Evolutionary conservation across 2,888 invertebrate genomes (phyloP).

Genomic region (Dolichomitus sp.): DNA sequence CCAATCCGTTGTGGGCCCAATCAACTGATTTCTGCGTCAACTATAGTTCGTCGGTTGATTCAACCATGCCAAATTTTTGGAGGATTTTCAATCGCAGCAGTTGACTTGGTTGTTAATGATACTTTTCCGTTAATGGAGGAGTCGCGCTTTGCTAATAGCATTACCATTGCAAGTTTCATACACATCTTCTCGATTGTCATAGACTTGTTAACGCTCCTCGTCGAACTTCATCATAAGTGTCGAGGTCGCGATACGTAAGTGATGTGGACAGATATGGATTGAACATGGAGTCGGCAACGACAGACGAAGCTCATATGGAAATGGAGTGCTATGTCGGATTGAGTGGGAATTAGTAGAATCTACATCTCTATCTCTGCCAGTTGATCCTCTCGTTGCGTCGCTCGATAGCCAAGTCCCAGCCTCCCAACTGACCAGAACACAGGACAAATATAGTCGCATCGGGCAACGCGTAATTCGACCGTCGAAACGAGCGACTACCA

Average conservation of each 20-base stretch:
- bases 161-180: too few relatives aligned
- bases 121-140: too few relatives aligned
- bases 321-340: constrained; percentile 1
- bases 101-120: too few relatives aligned
- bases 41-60: too few relatives aligned
- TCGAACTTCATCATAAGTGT: not conserved
- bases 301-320: not conserved
- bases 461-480: constrained; percentile 65
- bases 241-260: not conserved
- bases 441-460: not conserved
- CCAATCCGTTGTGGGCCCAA: too few relatives aligned
- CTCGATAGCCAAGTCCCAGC: not conserved
- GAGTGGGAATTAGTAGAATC: not conserved
- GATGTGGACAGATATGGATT: constrained; percentile 3
- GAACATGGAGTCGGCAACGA: not conserved
- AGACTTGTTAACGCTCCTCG: too few relatives aligned
- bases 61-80: too few relatives aligned
- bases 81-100: too few relatives aligned
- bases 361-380: constrained; percentile 22
- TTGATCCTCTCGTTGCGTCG: constrained; percentile 33
- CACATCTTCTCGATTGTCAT: too few relatives aligned
- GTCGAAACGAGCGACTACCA: constrained; percentile 55
- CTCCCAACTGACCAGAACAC: not conserved
- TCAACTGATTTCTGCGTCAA: too few relatives aligned
- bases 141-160: too few relatives aligned